Evolutionary conservation across 2,797 vertebrate genomes (phyloP).

Genomic region (Spondyliosoma cantharus): DNA sequence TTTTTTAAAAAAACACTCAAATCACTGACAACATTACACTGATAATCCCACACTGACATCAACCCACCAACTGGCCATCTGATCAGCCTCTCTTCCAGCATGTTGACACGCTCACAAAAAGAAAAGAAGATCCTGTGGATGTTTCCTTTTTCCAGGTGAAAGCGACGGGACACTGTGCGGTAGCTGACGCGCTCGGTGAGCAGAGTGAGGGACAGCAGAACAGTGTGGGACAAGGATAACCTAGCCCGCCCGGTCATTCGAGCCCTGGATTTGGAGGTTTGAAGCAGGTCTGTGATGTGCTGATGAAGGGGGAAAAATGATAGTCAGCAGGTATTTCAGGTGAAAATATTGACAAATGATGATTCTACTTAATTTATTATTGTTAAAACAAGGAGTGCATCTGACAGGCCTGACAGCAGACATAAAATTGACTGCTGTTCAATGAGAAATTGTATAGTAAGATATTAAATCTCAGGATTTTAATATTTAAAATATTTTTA

Average conservation of each 20-base stretch:
- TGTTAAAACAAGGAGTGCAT: not conserved
- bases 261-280: constrained; percentile 73
- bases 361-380: not conserved
- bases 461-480: too few relatives aligned
- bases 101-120: constrained; percentile 82
- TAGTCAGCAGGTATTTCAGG: not conserved
- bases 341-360: not conserved
- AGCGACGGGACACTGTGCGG: constrained; percentile 80
- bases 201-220: constrained; percentile 83
- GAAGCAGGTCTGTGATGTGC: constrained; percentile 81
- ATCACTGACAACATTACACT: not conserved
- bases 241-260: constrained; percentile 83
- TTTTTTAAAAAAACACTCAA: not conserved
- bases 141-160: constrained; percentile 86
- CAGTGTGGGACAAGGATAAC: constrained; percentile 80
- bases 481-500: too few relatives aligned
- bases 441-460: too few relatives aligned
- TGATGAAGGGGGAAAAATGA: constrained; percentile 33
- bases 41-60: not conserved
- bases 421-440: not conserved
- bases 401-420: not conserved
- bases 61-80: constrained; percentile 80
- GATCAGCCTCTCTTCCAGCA: constrained; percentile 74
- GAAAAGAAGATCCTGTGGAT: constrained; percentile 86
- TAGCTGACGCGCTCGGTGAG: constrained; percentile 82